Conservation (phyloP, 2,888 invertebrate species). For the Polydesmus complanatus region DNA sequence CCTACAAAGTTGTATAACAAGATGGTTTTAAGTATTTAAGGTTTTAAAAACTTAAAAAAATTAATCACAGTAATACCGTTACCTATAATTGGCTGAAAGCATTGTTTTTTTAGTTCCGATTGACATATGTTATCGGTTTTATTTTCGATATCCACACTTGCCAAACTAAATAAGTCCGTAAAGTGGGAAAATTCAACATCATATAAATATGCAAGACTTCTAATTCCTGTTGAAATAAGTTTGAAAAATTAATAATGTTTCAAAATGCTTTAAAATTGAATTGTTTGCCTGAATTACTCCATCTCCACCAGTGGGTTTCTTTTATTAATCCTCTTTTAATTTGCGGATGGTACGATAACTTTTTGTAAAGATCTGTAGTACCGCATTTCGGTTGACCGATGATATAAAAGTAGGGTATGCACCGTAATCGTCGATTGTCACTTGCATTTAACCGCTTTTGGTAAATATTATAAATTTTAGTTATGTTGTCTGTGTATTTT, state of each 20-base stretch:
- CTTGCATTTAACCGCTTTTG: not conserved
- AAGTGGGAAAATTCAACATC: not conserved
- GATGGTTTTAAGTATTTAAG: not conserved
- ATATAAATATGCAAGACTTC: not conserved
- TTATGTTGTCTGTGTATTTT: not conserved
- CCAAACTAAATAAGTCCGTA: not conserved
- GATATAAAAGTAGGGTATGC: constrained; percentile 18
- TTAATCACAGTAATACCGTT: not conserved
- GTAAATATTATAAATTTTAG: not conserved
- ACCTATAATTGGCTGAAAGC: not conserved
- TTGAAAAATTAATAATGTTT: constrained; percentile 2
- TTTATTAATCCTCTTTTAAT: constrained; percentile 17
- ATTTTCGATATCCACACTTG: not conserved
- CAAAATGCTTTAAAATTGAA: not conserved
- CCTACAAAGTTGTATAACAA: constrained; percentile 2
- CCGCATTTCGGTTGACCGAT: constrained; percentile 20
- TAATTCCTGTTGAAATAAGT: not conserved
- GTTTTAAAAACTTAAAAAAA: not conserved
- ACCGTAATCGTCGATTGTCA: constrained; percentile 6
- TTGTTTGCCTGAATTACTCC: not conserved
- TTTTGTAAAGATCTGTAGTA: constrained; percentile 18
- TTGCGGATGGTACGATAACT: constrained; percentile 17
- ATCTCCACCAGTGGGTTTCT: constrained; percentile 19
- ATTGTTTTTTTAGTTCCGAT: not conserved
- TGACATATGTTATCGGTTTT: not conserved